Evolutionary conservation across 2,797 vertebrate species (phyloP).

Genomic region (Potorous gilbertii): DNA sequence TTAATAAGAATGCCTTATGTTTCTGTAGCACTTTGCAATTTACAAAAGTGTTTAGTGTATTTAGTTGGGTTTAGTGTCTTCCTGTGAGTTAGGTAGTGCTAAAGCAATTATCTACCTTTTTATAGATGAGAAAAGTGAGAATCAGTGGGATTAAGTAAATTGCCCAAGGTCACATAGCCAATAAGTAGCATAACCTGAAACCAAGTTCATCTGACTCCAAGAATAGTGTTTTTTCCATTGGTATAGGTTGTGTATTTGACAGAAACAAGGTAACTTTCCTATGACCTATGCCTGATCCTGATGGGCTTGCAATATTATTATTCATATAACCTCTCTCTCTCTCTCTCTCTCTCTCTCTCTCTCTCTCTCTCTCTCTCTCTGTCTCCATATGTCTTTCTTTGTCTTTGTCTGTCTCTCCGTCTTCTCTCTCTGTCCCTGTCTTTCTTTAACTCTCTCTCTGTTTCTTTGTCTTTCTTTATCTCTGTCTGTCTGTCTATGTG

Average conservation of each 20-base stretch:
- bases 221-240: neutral
- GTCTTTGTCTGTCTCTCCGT: too few species aligned
- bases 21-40: neutral
- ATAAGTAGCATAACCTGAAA: neutral
- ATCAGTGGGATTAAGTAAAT: neutral
- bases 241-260: neutral
- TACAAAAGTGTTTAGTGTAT: neutral
- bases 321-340: too few species aligned
- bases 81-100: neutral
- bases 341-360: too few species aligned
- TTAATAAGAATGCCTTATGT: neutral
- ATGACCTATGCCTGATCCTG: neutral
- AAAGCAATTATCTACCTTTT: neutral
- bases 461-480: too few species aligned
- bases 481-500: too few species aligned
- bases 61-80: neutral
- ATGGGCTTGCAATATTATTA: neutral
- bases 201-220: neutral
- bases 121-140: neutral
- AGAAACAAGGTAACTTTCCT: neutral
- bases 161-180: neutral
- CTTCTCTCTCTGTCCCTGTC: too few species aligned
- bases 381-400: too few species aligned
- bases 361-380: too few species aligned
- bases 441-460: too few species aligned